phyloP scores from a whole-genome alignment of 2,888 invertebrate species.

The Aleiodes testaceus region DNA sequence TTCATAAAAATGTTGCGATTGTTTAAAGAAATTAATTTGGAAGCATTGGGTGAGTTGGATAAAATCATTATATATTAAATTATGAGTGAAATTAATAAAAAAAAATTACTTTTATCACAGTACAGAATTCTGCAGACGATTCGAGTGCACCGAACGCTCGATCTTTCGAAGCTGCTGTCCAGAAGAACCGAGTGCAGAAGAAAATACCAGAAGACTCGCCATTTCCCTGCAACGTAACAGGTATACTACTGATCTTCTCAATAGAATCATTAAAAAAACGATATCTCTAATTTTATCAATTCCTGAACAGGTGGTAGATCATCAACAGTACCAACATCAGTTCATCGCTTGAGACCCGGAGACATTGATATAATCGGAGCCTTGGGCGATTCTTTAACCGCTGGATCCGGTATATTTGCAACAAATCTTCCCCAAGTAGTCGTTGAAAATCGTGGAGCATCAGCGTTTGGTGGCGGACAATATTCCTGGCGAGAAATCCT shows the following conservation, averaged over 20 bases:
- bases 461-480: constrained; percentile 76
- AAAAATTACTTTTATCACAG: too few relatives aligned
- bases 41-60: background rate
- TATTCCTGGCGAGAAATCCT: constrained; percentile 81
- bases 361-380: constrained; percentile 78
- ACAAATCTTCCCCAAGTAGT: constrained; percentile 70
- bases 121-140: background rate
- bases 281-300: background rate
- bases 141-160: background rate
- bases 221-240: constrained; percentile 64
- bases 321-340: constrained; percentile 73
- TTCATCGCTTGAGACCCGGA: constrained; percentile 77
- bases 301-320: constrained; percentile 58
- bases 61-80: too few relatives aligned
- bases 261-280: too few relatives aligned
- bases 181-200: constrained; percentile 50
- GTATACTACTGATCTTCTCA: constrained; percentile 48
- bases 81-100: too few relatives aligned
- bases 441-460: constrained; percentile 64
- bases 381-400: constrained; percentile 78
- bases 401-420: constrained; percentile 76
- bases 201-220: constrained; percentile 48
- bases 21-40: background rate
- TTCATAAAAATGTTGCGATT: background rate
- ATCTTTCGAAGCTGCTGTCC: background rate